Evolutionary conservation across 2,888 invertebrate species (phyloP).

Genomic region (Drosophila flavopinicola): DNA sequence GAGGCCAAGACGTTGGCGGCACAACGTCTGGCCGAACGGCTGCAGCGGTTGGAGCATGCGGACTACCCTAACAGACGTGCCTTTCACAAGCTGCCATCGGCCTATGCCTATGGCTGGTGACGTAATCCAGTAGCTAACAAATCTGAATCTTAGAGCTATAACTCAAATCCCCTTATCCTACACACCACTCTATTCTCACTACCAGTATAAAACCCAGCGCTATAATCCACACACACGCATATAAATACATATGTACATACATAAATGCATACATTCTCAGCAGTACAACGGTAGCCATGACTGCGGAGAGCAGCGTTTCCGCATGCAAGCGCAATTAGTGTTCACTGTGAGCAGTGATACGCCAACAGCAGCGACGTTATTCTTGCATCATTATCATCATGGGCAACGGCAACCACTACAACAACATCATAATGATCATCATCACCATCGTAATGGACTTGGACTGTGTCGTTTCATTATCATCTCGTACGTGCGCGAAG

Average conservation of each 20-base stretch:
- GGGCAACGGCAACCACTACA: constrained; percentile 25
- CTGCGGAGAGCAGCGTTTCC: constrained; percentile 29
- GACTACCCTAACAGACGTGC: constrained; percentile 57
- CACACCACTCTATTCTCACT: constrained; percentile 8
- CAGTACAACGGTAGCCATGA: constrained; percentile 1
- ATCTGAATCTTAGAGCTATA: background rate
- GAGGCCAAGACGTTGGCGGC: constrained; percentile 68
- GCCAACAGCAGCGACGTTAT: constrained; percentile 40
- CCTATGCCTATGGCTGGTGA: constrained; percentile 36
- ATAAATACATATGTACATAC: constrained; percentile 1
- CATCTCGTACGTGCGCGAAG: constrained; percentile 61
- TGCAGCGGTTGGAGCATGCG: constrained; percentile 64
- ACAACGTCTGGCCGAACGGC: constrained; percentile 70
- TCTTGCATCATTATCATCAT: constrained; percentile 40
- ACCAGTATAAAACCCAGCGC: constrained; percentile 21
- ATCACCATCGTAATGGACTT: constrained; percentile 13
- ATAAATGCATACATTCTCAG: constrained; percentile 20
- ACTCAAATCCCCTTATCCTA: constrained; percentile 5
- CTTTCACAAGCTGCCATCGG: constrained; percentile 24
- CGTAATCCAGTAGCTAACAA: constrained; percentile 31
- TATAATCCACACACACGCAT: too few relatives aligned
- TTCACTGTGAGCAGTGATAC: constrained; percentile 21
- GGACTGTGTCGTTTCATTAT: constrained; percentile 53
- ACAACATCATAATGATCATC: constrained; percentile 27
- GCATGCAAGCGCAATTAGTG: constrained; percentile 49